phyloP scores from a whole-genome alignment of 1,140 invertebrate genomes.

The Phocides pigmalion region DNA sequence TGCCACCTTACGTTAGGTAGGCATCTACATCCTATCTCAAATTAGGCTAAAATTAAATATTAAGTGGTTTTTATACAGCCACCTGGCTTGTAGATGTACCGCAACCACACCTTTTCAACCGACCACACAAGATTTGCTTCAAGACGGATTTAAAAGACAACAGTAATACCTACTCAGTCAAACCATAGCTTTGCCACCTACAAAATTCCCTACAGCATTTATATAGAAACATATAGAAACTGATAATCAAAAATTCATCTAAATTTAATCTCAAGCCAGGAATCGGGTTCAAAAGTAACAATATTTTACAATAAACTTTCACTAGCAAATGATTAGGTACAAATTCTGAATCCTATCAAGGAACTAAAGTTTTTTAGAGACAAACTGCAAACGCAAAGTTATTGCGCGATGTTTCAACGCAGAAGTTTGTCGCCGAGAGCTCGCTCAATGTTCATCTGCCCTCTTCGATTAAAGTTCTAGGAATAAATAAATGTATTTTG shows the following conservation, averaged over 20 bases:
- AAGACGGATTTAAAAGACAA: too few relatives aligned
- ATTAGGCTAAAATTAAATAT: too few relatives aligned
- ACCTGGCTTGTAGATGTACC: too few relatives aligned
- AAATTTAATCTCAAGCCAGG: slow-evolving; percentile 23
- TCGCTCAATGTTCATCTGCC: slow-evolving; percentile 54
- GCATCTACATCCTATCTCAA: too few relatives aligned
- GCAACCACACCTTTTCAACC: too few relatives aligned
- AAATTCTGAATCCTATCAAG: slow-evolving; percentile 36
- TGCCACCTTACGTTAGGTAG: too few relatives aligned
- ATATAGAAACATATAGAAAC: too few relatives aligned
- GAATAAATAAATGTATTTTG: slow-evolving; percentile 45
- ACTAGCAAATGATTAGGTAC: slow-evolving; percentile 26
- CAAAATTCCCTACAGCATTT: too few relatives aligned
- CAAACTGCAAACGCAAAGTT: slow-evolving; percentile 60
- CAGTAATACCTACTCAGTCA: too few relatives aligned
- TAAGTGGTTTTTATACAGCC: too few relatives aligned
- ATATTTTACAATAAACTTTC: slow-evolving; percentile 6
- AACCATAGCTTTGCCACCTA: not conserved
- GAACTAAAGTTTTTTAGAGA: slow-evolving; percentile 54
- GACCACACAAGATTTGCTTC: too few relatives aligned
- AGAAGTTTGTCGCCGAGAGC: slow-evolving; percentile 58
- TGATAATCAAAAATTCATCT: too few relatives aligned
- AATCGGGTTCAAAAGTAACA: not conserved
- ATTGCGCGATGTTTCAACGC: slow-evolving; percentile 65
- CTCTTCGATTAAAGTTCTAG: slow-evolving; percentile 48